phyloP scores from a whole-genome alignment of 2,888 invertebrate species.

The Mellilla xanthometata region DNA sequence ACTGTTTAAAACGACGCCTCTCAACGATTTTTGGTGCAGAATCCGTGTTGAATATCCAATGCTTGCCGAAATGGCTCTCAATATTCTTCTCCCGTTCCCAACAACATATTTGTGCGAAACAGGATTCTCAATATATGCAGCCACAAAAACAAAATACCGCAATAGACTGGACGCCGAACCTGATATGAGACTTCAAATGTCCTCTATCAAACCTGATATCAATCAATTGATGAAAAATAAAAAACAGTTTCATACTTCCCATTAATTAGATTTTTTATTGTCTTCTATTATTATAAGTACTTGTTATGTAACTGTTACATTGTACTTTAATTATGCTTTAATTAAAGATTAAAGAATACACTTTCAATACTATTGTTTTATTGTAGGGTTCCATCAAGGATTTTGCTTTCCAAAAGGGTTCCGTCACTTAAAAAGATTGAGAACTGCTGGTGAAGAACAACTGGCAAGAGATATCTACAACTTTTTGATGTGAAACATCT shows the following conservation, averaged over 20 bases:
- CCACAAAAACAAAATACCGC: constrained; percentile 30
- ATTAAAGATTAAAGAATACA: constrained; percentile 8
- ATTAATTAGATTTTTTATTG: not conserved
- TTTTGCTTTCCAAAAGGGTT: constrained; percentile 10
- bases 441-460: constrained; percentile 18
- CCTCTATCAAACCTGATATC: constrained; percentile 36
- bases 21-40: constrained; percentile 41
- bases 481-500: too few relatives aligned
- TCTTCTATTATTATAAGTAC: not conserved
- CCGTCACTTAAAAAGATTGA: constrained; percentile 9
- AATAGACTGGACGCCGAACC: constrained; percentile 39
- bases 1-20: constrained; percentile 39
- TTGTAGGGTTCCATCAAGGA: constrained; percentile 9
- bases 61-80: constrained; percentile 29
- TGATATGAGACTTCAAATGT: constrained; percentile 36
- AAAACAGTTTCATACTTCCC: constrained; percentile 15
- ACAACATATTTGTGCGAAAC: not conserved
- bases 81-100: not conserved
- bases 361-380: constrained; percentile 1
- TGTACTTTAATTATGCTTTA: not conserved
- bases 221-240: constrained; percentile 18
- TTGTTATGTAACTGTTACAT: not conserved
- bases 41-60: constrained; percentile 37
- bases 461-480: constrained; percentile 39
- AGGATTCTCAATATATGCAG: constrained; percentile 22